These are phyloP conservation scores for Cheilosia vulpina DNA, from an alignment of 2,888 invertebrate genomes.

Conservation along the genomic window DNA sequence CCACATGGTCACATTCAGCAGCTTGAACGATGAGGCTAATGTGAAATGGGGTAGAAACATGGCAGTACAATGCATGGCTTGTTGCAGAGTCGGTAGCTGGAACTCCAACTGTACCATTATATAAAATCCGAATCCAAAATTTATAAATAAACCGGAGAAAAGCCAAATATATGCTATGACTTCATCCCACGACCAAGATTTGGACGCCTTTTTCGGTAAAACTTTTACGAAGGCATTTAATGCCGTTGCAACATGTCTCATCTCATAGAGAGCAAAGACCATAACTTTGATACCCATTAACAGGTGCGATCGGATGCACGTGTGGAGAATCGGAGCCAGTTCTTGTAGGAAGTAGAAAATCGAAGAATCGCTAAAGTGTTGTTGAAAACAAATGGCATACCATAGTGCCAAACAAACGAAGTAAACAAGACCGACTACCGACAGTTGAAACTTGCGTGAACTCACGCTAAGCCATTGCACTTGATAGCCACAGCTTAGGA, in stretches of 20 bases:
- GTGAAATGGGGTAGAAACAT: conserved; percentile 80
- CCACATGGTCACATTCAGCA: conserved; percentile 77
- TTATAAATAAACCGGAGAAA: conserved; percentile 77
- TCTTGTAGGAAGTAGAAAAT: conserved; percentile 77
- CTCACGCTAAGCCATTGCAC: conserved; percentile 75
- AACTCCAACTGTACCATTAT: conserved; percentile 80
- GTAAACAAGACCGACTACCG: conserved; percentile 72
- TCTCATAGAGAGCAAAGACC: conserved; percentile 77
- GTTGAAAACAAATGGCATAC: conserved; percentile 76
- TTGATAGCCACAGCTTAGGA: conserved; percentile 77
- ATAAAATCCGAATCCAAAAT: conserved; percentile 77
- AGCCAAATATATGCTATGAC: conserved; percentile 76
- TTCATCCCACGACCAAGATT: conserved; percentile 63
- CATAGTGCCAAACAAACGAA: conserved; percentile 74
- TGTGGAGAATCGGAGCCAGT: conserved; percentile 78
- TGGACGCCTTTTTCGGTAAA: conserved; percentile 36
- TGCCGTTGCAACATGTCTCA: conserved; percentile 74
- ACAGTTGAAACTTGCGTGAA: conserved; percentile 73
- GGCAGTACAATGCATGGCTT: conserved; percentile 78
- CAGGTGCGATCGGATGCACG: conserved; percentile 78
- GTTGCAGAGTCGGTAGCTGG: conserved; percentile 78
- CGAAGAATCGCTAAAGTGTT: conserved; percentile 78
- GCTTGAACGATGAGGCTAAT: conserved; percentile 76
- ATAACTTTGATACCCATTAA: conserved; percentile 78
- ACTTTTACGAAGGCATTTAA: conserved; percentile 73